A percentile compares a stretch with the other conserved stretches of the same genome.
Evolutionary conservation across 2,797 vertebrate genomes (phyloP).

Genomic region (Malacoctenus gilli): DNA sequence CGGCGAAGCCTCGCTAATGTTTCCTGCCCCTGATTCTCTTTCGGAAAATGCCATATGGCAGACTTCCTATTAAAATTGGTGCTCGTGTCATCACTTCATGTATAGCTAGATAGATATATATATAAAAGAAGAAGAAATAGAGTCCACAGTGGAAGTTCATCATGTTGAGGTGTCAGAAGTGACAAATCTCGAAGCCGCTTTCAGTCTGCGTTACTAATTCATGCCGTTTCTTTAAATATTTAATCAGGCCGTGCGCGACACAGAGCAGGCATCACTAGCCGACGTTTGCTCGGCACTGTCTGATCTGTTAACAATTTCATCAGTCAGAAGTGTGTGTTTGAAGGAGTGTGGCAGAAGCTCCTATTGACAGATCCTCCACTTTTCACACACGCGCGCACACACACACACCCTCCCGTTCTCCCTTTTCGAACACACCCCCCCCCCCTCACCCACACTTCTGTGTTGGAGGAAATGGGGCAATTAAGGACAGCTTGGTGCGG

Average conservation of each 20-base stretch:
- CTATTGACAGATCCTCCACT: conserved; percentile 73
- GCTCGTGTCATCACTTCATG: conserved; percentile 14
- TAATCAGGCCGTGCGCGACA: conserved; percentile 13
- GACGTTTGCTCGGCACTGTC: conserved; percentile 23
- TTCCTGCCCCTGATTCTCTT: background rate
- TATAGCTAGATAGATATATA: too few relatives aligned
- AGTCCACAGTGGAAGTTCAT: conserved; percentile 22
- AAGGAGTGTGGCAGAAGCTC: conserved; percentile 67
- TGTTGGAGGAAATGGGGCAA: conserved; percentile 85
- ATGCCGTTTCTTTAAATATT: conserved; percentile 32
- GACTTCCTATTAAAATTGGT: conserved; percentile 15
- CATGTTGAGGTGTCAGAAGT: conserved; percentile 26
- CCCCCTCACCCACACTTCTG: conserved; percentile 62
- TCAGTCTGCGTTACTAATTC: conserved; percentile 15
- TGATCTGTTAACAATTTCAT: conserved; percentile 55
- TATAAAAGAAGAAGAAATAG: conserved; percentile 17
- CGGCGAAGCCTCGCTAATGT: too few relatives aligned
- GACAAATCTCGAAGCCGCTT: conserved; percentile 32
- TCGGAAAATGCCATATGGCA: conserved; percentile 30
- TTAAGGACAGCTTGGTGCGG: conserved; percentile 85
- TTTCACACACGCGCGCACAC: conserved; percentile 18
- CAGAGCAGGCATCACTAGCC: conserved; percentile 5
- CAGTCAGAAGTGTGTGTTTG: conserved; percentile 50
- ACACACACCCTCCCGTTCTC: background rate
- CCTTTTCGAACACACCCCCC: conserved; percentile 12